Conservation (phyloP, 2,113 vertebrate genomes). For the Nesogale talazaci region DNA sequence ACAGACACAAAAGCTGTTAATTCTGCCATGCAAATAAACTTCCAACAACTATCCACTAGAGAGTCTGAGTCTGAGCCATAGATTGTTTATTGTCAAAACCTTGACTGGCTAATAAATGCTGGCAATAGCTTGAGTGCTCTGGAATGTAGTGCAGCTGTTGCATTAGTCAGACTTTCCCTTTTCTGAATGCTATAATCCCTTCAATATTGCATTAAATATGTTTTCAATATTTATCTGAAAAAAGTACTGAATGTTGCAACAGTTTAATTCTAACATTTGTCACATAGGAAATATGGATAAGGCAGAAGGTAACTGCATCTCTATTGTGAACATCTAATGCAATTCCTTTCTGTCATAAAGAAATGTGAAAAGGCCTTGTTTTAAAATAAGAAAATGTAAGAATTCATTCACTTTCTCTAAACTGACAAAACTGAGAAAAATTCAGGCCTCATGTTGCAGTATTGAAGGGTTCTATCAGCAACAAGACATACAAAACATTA, state of each 20-base stretch:
- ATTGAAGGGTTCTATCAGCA: no score
- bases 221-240: slow-evolving; percentile 90
- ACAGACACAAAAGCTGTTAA: slow-evolving; percentile 61
- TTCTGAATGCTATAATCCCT: slow-evolving; percentile 87
- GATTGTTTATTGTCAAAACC: slow-evolving; percentile 85
- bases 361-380: no score
- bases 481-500: no score
- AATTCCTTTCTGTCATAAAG: slow-evolving; percentile 6
- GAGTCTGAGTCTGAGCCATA: slow-evolving; percentile 71
- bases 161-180: slow-evolving; percentile 88
- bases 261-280: slow-evolving; percentile 83
- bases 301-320: slow-evolving; percentile 80
- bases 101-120: slow-evolving; percentile 84
- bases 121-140: slow-evolving; percentile 81
- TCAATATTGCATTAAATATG: slow-evolving; percentile 89
- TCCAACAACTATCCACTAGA: slow-evolving; percentile 61
- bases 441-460: no score
- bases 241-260: slow-evolving; percentile 88
- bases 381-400: no score
- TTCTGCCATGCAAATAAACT: slow-evolving; percentile 62
- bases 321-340: slow-evolving; percentile 55
- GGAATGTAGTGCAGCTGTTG: slow-evolving; percentile 85
- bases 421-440: no score
- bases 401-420: no score
- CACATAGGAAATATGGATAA: slow-evolving; percentile 81